These are phyloP conservation scores for Criorhina ranunculi DNA, from an alignment of 2,888 invertebrate genomes.

Conservation along the genomic window DNA sequence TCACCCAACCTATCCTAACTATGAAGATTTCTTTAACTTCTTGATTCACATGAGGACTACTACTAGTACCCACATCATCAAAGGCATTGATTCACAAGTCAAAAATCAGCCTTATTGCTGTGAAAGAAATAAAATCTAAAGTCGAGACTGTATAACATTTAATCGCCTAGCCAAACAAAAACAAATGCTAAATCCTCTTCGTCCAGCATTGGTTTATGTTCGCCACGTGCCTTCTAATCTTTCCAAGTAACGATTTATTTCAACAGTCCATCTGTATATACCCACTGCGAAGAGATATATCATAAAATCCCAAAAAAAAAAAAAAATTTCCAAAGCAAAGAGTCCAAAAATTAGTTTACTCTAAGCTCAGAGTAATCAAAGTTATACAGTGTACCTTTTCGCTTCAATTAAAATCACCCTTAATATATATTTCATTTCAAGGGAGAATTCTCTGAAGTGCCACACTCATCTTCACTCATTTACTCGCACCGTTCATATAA, in stretches of 20 bases:
- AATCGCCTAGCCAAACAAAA: too few relatives aligned
- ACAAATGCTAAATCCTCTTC: too few relatives aligned
- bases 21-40: too few relatives aligned
- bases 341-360: conserved; percentile 22
- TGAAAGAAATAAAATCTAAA: too few relatives aligned
- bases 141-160: too few relatives aligned
- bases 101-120: too few relatives aligned
- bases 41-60: too few relatives aligned
- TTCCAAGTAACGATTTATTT: not conserved
- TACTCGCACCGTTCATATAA: not conserved
- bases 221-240: not conserved
- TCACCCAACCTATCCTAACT: too few relatives aligned
- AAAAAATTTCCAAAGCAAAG: conserved; percentile 4
- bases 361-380: conserved; percentile 29
- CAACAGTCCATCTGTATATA: not conserved
- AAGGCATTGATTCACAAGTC: too few relatives aligned
- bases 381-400: conserved; percentile 37
- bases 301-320: conserved; percentile 36
- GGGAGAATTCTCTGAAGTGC: conserved; percentile 20
- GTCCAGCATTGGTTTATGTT: conserved; percentile 8
- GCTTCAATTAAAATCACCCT: conserved; percentile 52
- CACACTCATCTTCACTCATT: conserved; percentile 9
- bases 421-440: conserved; percentile 29
- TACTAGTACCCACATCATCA: too few relatives aligned
- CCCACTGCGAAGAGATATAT: not conserved